These are phyloP conservation scores for Spisula subtruncata DNA, from an alignment of 2,888 invertebrate genomes.

Conservation along the genomic window DNA sequence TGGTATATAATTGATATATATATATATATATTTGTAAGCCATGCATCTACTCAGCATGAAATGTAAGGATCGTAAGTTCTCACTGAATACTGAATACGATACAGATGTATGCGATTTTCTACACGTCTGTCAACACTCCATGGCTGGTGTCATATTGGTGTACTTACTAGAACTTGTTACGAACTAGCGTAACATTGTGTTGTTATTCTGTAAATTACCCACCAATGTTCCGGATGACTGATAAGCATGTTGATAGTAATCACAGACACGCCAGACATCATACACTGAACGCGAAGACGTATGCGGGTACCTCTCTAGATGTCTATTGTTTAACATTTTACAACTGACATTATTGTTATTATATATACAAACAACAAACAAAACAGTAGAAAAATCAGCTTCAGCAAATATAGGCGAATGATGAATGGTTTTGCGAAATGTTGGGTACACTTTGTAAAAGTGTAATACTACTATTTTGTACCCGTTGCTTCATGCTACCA, in stretches of 20 bases:
- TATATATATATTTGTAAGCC: not conserved
- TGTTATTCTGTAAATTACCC: slow-evolving; percentile 54
- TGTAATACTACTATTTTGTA: no score
- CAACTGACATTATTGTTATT: not conserved
- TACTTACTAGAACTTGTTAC: slow-evolving; percentile 27
- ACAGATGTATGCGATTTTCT: not conserved
- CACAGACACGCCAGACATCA: slow-evolving; percentile 22
- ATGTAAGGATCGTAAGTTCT: not conserved
- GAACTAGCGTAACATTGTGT: slow-evolving; percentile 47
- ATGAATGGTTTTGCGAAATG: not conserved
- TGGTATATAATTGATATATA: not conserved
- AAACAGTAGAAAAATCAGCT: not conserved
- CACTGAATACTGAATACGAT: not conserved
- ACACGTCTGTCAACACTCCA: not conserved
- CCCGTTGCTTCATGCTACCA: no score
- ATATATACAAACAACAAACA: not conserved
- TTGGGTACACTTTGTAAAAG: no score
- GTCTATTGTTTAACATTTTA: not conserved
- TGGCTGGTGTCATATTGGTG: not conserved
- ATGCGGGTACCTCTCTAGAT: not conserved
- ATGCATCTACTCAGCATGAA: not conserved
- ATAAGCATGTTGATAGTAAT: slow-evolving; percentile 36
- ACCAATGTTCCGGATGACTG: slow-evolving; percentile 52
- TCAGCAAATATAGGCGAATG: not conserved
- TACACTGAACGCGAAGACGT: not conserved